phyloP scores from a whole-genome alignment of 2,797 vertebrate genomes.

The Lithobates sylvaticus region DNA sequence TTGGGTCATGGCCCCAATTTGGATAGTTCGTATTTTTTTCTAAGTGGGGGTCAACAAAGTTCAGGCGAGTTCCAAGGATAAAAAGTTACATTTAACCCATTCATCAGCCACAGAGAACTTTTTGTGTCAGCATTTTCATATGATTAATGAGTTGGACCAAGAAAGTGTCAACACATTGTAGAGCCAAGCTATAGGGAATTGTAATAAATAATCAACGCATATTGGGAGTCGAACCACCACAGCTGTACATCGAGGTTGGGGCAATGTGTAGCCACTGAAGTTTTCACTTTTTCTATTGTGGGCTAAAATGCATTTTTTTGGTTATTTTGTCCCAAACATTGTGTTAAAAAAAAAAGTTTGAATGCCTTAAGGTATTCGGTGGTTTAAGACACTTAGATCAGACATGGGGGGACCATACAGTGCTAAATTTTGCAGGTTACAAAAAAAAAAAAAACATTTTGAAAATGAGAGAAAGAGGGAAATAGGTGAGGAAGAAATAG shows the following conservation, averaged over 20 bases:
- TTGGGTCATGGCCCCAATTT: conserved; percentile 54
- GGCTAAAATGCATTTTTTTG: no score
- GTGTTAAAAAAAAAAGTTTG: neutral
- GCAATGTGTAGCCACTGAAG: neutral
- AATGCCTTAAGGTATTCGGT: neutral
- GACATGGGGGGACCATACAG: no score
- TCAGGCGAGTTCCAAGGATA: conserved; percentile 40
- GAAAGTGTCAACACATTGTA: neutral
- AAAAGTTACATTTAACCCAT: conserved; percentile 52
- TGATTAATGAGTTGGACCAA: conserved; percentile 34
- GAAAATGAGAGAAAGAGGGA: no score
- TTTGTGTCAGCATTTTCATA: conserved; percentile 43
- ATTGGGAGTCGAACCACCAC: neutral
- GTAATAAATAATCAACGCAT: neutral
- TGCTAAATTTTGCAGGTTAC: no score
- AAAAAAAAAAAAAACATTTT: no score
- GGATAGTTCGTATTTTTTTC: conserved; percentile 44
- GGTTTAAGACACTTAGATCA: no score
- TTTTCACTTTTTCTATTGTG: no score
- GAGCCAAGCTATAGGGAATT: neutral
- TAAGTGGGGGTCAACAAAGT: conserved; percentile 54
- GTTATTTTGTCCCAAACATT: neutral
- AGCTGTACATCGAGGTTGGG: neutral
- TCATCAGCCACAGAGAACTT: conserved; percentile 10
- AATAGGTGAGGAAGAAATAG: no score